Evolutionary conservation across 2,113 vertebrate species (phyloP), one percentile per base, ranked within the genome.

Genomic region (Halcyon malimbica): DNA sequence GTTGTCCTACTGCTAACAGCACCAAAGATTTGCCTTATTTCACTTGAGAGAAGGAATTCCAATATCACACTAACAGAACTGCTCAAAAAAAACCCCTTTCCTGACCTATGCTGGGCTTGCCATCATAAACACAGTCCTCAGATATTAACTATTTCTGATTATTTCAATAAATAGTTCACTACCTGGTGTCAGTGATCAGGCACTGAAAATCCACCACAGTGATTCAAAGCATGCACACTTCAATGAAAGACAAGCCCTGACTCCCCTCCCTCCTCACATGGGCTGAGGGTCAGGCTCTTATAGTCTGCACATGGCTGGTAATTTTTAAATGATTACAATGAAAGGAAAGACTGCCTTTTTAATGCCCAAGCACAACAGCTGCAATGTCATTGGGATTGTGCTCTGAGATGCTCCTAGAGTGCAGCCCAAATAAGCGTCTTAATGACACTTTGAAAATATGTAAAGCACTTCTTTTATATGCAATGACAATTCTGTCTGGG

Each of bases 341-440:
- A 91, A 94, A 94, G 94, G 90, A 95, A 96, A 97, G 96, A 92
- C 65, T 96, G 85, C 33, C 90, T 93, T 94, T 95, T 94, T 81
- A 89, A 97, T 94, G 79, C 92, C 91, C 87, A 90, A 89, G 73
- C 48, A 54, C 82, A 96, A 96, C 93, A 97, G 94, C 94, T 97
- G 97, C 96, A 96, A 82, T 90, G 84, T 95, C 87, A 96, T 21
- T 37, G 88, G 85, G 82, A 88, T 74, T 92, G 62, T 81, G 83
- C 53, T 95, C 91, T 81, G 90, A 93, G 94, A 91, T 97, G 92
- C 50, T 94, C 92, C 82, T 75, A 90, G 77, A 62, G 74, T 89
- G 82, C 63, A 92, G 89, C 83, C 95, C 80, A 94, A 96, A 93
- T 96, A 97, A 97, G 76, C 3, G 18, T 95, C 95, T 91, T 94